These are phyloP conservation scores for Calliphora vomitoria DNA, from an alignment of 2,888 invertebrate species.

Conservation along the genomic window DNA sequence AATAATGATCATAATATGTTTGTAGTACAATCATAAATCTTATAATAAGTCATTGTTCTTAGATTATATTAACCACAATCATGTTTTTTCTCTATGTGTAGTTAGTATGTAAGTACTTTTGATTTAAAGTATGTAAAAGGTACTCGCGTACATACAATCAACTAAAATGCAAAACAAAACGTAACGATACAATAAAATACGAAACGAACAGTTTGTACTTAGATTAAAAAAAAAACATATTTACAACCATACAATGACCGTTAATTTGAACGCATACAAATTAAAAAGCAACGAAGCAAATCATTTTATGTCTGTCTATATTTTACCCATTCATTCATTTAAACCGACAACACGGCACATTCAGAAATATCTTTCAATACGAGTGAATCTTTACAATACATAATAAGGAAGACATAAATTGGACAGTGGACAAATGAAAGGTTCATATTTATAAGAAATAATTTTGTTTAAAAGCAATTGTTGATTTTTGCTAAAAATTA, in stretches of 20 bases:
- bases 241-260: constrained; percentile 26
- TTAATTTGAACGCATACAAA: constrained; percentile 44
- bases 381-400: neutral
- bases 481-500: constrained; percentile 7
- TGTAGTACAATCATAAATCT: too few species aligned
- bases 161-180: constrained; percentile 24
- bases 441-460: neutral
- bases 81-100: neutral
- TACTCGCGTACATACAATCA: too few species aligned
- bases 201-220: neutral
- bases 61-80: too few species aligned
- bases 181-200: neutral
- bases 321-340: neutral
- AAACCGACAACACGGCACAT: neutral
- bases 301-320: constrained; percentile 17
- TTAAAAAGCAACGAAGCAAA: constrained; percentile 45
- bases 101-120: neutral
- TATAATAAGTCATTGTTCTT: too few species aligned
- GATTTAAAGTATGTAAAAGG: neutral
- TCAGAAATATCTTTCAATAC: neutral
- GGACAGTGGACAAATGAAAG: neutral
- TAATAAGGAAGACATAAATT: constrained; percentile 62
- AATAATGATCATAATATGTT: too few species aligned
- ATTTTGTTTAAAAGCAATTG: neutral
- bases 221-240: constrained; percentile 8